Conservation (phyloP, 2,797 vertebrate species). For the Lates japonicus region DNA sequence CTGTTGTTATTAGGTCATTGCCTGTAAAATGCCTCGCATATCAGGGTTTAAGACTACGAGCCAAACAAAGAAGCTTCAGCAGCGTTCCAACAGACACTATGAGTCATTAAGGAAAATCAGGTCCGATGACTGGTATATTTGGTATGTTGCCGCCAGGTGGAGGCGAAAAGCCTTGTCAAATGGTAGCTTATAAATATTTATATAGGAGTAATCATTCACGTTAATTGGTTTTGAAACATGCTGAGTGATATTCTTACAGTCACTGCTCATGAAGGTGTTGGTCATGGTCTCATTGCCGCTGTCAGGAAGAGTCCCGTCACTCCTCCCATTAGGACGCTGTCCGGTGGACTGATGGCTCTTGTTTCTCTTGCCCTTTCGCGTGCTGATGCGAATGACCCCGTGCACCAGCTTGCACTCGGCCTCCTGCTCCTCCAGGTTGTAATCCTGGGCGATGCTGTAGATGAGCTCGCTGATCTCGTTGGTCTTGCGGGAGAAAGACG, state of each 20-base stretch:
- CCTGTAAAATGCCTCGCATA: conserved; percentile 26
- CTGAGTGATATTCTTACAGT: conserved; percentile 84
- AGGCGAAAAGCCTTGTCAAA: background rate
- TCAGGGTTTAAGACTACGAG: conserved; percentile 46
- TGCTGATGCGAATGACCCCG: conserved; percentile 98
- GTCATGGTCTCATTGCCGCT: conserved; percentile 97
- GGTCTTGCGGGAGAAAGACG: conserved; percentile 97
- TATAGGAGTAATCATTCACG: background rate
- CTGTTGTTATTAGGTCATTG: conserved; percentile 54
- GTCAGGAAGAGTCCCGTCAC: conserved; percentile 89
- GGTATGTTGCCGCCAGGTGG: conserved; percentile 32
- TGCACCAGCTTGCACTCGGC: conserved; percentile 97
- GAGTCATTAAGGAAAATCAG: conserved; percentile 62
- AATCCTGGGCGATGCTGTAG: conserved; percentile 97
- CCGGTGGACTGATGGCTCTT: conserved; percentile 81
- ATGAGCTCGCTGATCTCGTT: conserved; percentile 99
- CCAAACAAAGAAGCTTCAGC: conserved; percentile 55
- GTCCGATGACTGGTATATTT: conserved; percentile 47
- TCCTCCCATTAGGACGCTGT: conserved; percentile 83
- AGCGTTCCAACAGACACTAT: conserved; percentile 52
- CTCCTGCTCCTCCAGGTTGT: conserved; percentile 97
- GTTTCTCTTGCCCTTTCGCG: conserved; percentile 89
- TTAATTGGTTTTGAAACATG: background rate
- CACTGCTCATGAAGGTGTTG: conserved; percentile 90
- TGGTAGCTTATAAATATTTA: background rate